Base-by-base conservation (phyloP, 2,797 vertebrate genomes). In the Molothrus ater region DNA sequence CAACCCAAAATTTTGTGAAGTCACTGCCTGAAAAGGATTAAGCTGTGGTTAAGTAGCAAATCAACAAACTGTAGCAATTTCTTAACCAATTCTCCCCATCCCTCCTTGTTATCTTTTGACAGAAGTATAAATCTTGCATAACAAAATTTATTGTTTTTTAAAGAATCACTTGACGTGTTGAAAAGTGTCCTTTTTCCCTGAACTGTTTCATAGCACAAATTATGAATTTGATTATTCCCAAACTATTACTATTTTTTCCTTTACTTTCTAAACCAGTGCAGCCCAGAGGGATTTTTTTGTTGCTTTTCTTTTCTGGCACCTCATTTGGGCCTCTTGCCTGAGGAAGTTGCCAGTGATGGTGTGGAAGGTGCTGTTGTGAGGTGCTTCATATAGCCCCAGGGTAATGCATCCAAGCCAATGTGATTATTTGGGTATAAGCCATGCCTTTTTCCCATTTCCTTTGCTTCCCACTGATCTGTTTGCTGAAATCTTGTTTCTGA, bases 211-310 rank as follows among this genome's bases (percentile, higher is more conserved):
- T 42, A 43, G 53, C 57, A 53, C 48, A 28, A 28, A 32, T 24
- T 36, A 28, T 36, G 1, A 69, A 63, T 57, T 80, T 2, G 4
- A 65, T 88, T 50, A 9, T 63, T 68, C 34, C 11, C 9, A 36
- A 32, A 66, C n/a, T n/a, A 8, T 51, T 84, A 11, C 31, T 36
- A 22, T 19, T 51, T 42, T 28, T 42, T n/a, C 1, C 11, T 43
- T 57, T n/a, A 26, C 57, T 57, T 56, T 42, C 71, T 28, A 40
- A 78, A 34, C 6, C 7, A 26, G 1, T 22, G 28, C 66, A 68
- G n/a, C 25, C 40, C 9, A 28, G 6, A 11, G 18, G 6, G 0
- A 1, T 14, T 12, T 16, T 47, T 38, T 28, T 31, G 4, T 31
- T 64, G 3, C 16, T 47, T 26, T 5, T 7, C 4, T 71, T 60